These are phyloP conservation scores for Sweltsa coloradensis DNA, from an alignment of 1,140 invertebrate genomes.

Conservation along the genomic window DNA sequence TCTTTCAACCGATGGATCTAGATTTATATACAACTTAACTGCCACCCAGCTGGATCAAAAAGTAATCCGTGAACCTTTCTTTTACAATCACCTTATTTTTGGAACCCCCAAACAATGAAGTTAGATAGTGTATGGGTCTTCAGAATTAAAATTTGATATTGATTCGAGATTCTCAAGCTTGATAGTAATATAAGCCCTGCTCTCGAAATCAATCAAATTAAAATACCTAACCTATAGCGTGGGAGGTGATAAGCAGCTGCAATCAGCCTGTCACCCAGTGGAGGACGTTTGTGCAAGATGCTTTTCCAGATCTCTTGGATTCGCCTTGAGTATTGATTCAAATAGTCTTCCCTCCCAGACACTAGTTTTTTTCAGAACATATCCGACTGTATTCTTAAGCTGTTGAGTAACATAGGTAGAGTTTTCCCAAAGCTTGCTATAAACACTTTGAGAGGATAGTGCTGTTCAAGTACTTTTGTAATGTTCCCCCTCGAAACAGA, in stretches of 20 bases:
- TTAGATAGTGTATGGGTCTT: no score
- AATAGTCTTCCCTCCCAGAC: constrained; percentile 53
- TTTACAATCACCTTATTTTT: no score
- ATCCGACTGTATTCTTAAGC: constrained; percentile 53
- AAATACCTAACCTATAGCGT: constrained; percentile 18
- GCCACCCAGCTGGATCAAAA: no score
- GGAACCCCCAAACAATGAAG: no score
- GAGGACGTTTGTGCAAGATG: constrained; percentile 24
- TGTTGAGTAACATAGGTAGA: constrained; percentile 56
- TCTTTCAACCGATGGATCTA: no score
- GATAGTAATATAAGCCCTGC: no score
- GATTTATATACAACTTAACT: no score
- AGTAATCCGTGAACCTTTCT: no score
- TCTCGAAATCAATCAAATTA: no score
- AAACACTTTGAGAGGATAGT: constrained; percentile 52
- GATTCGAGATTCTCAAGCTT: no score
- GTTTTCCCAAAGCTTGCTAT: constrained; percentile 59
- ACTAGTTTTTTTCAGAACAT: constrained; percentile 49
- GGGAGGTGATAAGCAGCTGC: constrained; percentile 20
- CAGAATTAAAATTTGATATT: no score
- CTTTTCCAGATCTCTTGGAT: constrained; percentile 63
- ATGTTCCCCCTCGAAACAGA: neutral
- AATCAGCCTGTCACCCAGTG: constrained; percentile 23
- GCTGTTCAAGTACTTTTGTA: constrained; percentile 37
- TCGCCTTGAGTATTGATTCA: constrained; percentile 43